Base-by-base conservation (phyloP, 2,797 vertebrate species). In the Falco naumanni region DNA sequence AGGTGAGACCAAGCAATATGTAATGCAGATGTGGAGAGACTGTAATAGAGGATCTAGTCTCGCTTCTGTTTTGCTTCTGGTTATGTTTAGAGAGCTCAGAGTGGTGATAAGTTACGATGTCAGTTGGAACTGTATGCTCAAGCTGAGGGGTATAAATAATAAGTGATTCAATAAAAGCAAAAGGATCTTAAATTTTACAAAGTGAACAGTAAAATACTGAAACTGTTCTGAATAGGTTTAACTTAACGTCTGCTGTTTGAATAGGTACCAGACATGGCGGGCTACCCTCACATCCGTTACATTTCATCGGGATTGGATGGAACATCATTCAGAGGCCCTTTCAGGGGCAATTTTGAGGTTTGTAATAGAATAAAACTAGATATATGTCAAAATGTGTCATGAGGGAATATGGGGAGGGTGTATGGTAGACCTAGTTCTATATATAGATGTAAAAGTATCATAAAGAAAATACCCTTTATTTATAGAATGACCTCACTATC, bases 281-380 rank as follows among this genome's bases (percentile, higher is more conserved):
- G 98, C 97, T 99, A 99, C 97, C 99, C 99, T 97, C 99, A 99
- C 97, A 99, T 99, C 98, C 99, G 99, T 97, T 99, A 99, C 98
- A 99, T 99, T 98, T 99, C 99, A 98, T 99, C 99, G 95, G 99
- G 99, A 98, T 98, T 99, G 98, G 99, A 99, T 97, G 99, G 99
- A 98, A 99, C 98, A 92, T 98, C 98, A 95, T 98, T 98, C 98
- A 97, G 98, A 98, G 98, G 98, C 96, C 98, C 98, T 97, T 98
- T 98, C 97, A 98, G 98, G 97, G 98, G 98, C 98, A 99, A 99
- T 96, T 99, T 99, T 95, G 99, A 99, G 99, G 99, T 99, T 98
- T 97, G 98, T 98, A 98, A 97, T 96, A 95, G 97, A 97, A 96
- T 72, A 87, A 96, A 92, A 94, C 54, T 93, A 97, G 96, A 94